phyloP scores from a whole-genome alignment of 1,140 invertebrate species.

The Hirudo medicinalis region DNA sequence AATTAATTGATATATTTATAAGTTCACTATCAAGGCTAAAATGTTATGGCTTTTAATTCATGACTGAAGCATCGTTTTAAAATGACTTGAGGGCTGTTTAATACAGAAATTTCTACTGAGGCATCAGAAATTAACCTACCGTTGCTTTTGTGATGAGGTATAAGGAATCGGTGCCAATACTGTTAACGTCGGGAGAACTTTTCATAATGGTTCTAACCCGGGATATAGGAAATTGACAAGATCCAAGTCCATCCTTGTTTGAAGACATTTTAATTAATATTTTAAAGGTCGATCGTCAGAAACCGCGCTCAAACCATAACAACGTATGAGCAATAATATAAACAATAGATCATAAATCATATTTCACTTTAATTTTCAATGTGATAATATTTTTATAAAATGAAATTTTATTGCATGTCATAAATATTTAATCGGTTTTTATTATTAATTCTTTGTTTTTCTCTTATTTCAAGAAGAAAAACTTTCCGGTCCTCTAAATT shows the following conservation, averaged over 20 bases:
- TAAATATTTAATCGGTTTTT: too few relatives aligned
- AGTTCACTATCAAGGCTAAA: background rate
- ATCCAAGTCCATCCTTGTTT: slow-evolving; percentile 44
- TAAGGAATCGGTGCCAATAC: slow-evolving; percentile 59
- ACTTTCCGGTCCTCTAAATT: too few relatives aligned
- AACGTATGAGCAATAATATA: too few relatives aligned
- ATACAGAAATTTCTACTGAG: background rate
- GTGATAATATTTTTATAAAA: too few relatives aligned
- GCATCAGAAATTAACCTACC: slow-evolving; percentile 42
- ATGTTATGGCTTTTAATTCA: background rate
- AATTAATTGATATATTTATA: background rate
- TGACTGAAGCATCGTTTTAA: background rate
- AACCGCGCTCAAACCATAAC: too few relatives aligned
- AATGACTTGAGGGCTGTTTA: background rate
- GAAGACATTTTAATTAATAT: slow-evolving; percentile 5
- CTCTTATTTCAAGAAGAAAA: too few relatives aligned
- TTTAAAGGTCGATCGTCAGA: background rate
- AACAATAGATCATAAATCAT: too few relatives aligned
- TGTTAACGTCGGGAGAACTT: slow-evolving; percentile 66
- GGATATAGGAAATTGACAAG: slow-evolving; percentile 50
- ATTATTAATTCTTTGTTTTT: too few relatives aligned
- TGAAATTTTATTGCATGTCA: too few relatives aligned
- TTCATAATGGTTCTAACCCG: slow-evolving; percentile 72
- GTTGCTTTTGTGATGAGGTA: slow-evolving; percentile 47
- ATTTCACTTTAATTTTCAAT: too few relatives aligned